Evolutionary conservation across 2,797 vertebrate species (phyloP), one percentile per base, ranked within the genome.

Genomic region (Lithobates sylvaticus): DNA sequence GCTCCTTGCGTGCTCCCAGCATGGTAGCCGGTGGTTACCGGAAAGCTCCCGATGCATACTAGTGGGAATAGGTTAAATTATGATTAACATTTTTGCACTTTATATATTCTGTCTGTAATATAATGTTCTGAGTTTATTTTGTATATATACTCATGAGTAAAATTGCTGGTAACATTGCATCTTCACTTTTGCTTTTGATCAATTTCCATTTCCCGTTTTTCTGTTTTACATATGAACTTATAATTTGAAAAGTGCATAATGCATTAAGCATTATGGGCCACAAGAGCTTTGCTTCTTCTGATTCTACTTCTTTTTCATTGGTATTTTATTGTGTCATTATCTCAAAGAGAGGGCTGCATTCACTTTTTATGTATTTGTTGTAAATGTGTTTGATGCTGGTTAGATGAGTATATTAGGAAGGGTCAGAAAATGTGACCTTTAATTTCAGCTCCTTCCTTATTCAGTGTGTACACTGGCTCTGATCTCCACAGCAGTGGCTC

Each of bases 371-470:
- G 54, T 68, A 78, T 87, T 78, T 67, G 75, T 58, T 83, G 32
- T 87, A 42, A 77, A 71, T 83, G 23, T 84, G 32, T 79, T 15
- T 44, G 21, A 54, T 54, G 3, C 76, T 61, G 70, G 69, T 67
- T 78, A 72, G 54, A 78, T 61, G 44, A 86, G 67, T 73, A 10
- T 75, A 78, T 79, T 84, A 83, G 29, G 34, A 47, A 26, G 68
- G 81, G 81, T 87, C 86, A 87, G 29, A 12, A 78, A 74, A 3
- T 75, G 69, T 87, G 81, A 87, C 81, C 86, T 79, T 87, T 79
- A 75, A 87, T 83, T 83, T 73, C 70, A 75, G 74, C 42, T 75
- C 27, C 29, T 58, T 83, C 58, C 69, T 71, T 67, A 65, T 39
- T 78, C 58, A 58, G 1, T 73, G 81, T 79, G 64, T 87, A 83